Percentiles rank a stretch among this genome's conserved stretches.
Conservation (phyloP, 2,888 invertebrate genomes). For the Dynastes grantii region DNA sequence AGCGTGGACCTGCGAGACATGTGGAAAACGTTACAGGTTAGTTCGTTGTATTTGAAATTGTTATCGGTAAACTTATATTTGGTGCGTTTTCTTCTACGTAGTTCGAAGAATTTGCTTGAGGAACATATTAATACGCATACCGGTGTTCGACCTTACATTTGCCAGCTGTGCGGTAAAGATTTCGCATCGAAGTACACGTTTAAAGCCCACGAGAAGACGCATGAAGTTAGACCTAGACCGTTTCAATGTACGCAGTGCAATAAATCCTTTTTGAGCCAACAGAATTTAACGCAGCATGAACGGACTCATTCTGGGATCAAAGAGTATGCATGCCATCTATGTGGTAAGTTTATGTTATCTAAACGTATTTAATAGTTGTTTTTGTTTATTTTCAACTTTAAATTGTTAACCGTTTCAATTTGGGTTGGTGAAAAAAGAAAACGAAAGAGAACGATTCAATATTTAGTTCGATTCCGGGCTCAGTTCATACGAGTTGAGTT, state of each 20-base stretch:
- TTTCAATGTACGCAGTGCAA: slow-evolving; percentile 79
- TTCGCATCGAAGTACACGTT: slow-evolving; percentile 87
- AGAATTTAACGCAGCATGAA: slow-evolving; percentile 83
- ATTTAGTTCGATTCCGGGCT: too few species aligned
- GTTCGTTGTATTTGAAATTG: not conserved
- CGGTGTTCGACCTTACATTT: slow-evolving; percentile 79
- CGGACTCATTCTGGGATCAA: slow-evolving; percentile 82
- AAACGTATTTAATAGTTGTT: too few species aligned
- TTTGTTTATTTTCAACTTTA: too few species aligned
- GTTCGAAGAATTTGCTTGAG: slow-evolving; percentile 79
- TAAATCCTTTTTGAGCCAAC: slow-evolving; percentile 84
- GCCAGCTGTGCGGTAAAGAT: slow-evolving; percentile 79
- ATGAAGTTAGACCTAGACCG: slow-evolving; percentile 79
- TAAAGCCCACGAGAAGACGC: slow-evolving; percentile 84
- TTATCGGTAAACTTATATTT: too few species aligned
- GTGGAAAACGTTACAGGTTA: slow-evolving; percentile 79
- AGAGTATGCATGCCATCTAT: slow-evolving; percentile 79
- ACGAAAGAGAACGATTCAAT: too few species aligned
- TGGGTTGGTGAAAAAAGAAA: too few species aligned
- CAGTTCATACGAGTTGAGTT: too few species aligned
- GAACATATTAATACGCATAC: slow-evolving; percentile 83
- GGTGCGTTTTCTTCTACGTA: slow-evolving; percentile 57
- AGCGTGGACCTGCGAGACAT: slow-evolving; percentile 77
- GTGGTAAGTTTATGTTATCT: slow-evolving; percentile 72
- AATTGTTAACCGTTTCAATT: too few species aligned